These are phyloP conservation scores for Hozukius guyotensis DNA, from an alignment of 2,797 vertebrate species.

Conservation along the genomic window DNA sequence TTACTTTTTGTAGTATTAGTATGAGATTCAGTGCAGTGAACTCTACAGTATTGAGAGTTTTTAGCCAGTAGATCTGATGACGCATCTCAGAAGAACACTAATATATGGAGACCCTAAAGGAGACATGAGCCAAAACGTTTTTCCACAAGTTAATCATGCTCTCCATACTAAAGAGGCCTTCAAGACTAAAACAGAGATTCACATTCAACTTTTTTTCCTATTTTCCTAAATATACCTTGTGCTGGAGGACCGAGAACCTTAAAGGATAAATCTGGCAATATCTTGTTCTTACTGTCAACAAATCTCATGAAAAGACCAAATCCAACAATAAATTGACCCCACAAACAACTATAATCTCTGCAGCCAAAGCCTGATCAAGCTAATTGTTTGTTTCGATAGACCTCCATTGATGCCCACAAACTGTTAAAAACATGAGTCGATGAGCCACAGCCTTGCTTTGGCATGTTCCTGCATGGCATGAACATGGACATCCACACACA, in stretches of 20 bases:
- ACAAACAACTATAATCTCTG: neutral
- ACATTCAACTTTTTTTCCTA: neutral
- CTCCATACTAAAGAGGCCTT: neutral
- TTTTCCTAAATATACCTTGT: neutral
- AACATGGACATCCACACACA: neutral
- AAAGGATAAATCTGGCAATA: neutral
- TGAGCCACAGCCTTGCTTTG: neutral
- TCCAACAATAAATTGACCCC: neutral
- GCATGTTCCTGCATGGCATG: neutral
- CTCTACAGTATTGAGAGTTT: neutral
- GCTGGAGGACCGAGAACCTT: neutral
- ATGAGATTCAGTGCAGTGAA: neutral
- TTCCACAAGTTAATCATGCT: neutral
- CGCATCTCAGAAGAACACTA: neutral
- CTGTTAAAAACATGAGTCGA: neutral
- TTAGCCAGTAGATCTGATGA: neutral
- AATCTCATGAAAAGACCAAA: neutral
- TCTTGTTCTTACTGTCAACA: neutral
- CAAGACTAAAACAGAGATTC: neutral
- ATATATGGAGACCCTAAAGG: neutral
- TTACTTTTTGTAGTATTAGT: neutral
- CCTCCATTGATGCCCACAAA: neutral
- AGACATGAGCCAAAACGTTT: neutral
- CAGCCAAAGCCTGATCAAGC: neutral
- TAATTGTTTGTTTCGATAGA: neutral